Percentiles rank a stretch among this genome's conserved stretches.
phyloP scores from a whole-genome alignment of 2,888 invertebrate species.

The Silvanus unidentatus region DNA sequence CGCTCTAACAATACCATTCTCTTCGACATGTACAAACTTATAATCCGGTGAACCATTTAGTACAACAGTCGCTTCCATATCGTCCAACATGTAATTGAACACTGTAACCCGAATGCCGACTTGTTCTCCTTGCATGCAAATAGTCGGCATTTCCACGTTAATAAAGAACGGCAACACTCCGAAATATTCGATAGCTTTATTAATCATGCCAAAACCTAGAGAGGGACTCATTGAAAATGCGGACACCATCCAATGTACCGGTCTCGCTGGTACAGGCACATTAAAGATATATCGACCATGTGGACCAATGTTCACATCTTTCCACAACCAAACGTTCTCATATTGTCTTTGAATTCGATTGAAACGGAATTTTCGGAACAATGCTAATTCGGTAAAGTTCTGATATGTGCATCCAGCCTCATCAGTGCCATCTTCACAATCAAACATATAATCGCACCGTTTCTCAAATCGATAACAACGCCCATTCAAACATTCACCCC shows the following conservation, averaged over 20 bases:
- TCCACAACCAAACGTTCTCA: conserved; percentile 94
- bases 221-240: conserved; percentile 86
- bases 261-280: conserved; percentile 74
- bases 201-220: conserved; percentile 81
- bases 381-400: conserved; percentile 61
- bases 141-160: conserved; percentile 83
- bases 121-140: conserved; percentile 57
- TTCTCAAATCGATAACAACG: conserved; percentile 68
- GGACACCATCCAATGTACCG: conserved; percentile 89
- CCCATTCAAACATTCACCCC: conserved; percentile 74
- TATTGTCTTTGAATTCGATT: conserved; percentile 86
- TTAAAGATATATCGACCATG: conserved; percentile 86
- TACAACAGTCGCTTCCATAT: conserved; percentile 83
- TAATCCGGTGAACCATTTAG: conserved; percentile 78
- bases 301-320: conserved; percentile 87
- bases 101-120: conserved; percentile 87
- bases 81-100: conserved; percentile 86
- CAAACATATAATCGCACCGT: conserved; percentile 65
- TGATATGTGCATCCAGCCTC: conserved; percentile 69
- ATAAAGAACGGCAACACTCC: conserved; percentile 92
- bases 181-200: conserved; percentile 73
- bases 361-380: conserved; percentile 78
- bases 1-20: conserved; percentile 77
- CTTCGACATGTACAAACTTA: conserved; percentile 87
- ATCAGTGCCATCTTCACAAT: conserved; percentile 83